Base-by-base conservation (phyloP, 2,888 invertebrate species). In the Melinaea marsaeus region DNA sequence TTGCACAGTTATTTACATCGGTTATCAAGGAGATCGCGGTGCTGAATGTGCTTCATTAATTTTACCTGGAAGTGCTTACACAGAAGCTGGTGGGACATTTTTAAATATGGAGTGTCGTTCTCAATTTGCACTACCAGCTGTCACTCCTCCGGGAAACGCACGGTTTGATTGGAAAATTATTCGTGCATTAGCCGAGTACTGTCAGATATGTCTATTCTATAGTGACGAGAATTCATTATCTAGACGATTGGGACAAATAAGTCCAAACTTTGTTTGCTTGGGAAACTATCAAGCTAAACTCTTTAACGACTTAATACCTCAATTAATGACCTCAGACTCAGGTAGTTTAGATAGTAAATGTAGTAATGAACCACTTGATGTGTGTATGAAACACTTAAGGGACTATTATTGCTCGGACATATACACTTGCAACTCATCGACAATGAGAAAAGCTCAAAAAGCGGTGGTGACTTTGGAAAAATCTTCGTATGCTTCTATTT, bases 81-180 rank as follows among this genome's bases (percentile, higher is more conserved):
- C 99, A 0, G 99, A 99, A 90, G 97, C 98, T 79, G 96, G 96
- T 75, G 98, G 94, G 0, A 95, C 95, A 0, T 99, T 96, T 81
- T 95, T 98, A 4, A 99, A 99, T 85, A 99, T 98, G 57, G 99
- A 99, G 88, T 97, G 99, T 55, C 92, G 99, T 60, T 93, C 98
- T 1, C 99, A 99, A 85, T 94, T 95, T 80, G 98, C 98, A 0
- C 84, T 94, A 60, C 93, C 94, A 0, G 98, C 98, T 0, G 95
- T 98, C 0, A 94, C 96, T 3, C 96, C 98, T 0, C 99, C 99
- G 0, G 98, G 98, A 22, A 92, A 95, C 84, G 98, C 98, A 0
- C 94, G 99, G 55, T 95, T 95, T 71, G 99, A 99, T 83, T 99
- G 99, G 99, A 99, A 99, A 89, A 98, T 99, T 71, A 92, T 99